Conservation (phyloP, 2,888 invertebrate genomes). For the Oithona nana region DNA sequence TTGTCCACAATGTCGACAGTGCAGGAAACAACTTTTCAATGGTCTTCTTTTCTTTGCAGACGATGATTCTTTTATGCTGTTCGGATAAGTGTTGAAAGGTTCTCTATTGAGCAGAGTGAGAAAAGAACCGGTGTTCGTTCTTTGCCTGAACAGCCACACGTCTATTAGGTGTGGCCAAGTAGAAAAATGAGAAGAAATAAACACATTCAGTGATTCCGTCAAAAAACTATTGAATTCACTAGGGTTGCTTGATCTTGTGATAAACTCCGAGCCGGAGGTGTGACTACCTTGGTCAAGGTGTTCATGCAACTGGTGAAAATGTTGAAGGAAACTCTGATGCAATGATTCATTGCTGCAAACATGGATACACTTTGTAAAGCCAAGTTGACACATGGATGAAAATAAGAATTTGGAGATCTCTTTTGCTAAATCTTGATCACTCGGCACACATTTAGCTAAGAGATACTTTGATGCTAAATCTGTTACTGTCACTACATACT, state of each 20-base stretch:
- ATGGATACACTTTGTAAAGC: neutral
- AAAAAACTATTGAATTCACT: no score
- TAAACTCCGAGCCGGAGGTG: no score
- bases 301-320: no score
- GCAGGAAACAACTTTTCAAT: neutral
- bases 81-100: no score
- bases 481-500: no score
- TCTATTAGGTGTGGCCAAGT: neutral
- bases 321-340: neutral
- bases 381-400: neutral
- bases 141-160: neutral
- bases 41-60: no score
- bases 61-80: no score
- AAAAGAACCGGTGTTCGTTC: neutral
- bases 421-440: neutral
- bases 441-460: neutral
- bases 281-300: no score
- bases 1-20: conserved; percentile 24
- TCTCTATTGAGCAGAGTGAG: no score
- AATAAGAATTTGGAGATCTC: neutral
- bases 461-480: neutral
- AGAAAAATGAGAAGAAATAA: neutral
- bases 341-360: neutral
- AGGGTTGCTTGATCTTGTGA: no score
- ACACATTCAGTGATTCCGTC: no score